These are phyloP conservation scores for Clivina fossor DNA, from an alignment of 2,888 invertebrate genomes.

Conservation along the genomic window DNA sequence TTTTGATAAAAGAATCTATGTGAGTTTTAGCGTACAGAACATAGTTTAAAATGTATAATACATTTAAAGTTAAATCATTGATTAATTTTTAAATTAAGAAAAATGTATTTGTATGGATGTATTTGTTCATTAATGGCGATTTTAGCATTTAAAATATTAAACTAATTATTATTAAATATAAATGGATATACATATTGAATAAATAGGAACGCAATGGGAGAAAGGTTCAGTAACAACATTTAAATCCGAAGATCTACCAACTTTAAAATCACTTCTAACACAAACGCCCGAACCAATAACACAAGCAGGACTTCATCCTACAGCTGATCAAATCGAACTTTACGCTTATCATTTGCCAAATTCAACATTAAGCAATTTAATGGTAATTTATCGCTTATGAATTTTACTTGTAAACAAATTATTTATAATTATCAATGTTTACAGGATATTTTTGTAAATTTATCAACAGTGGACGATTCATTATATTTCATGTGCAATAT, in stretches of 20 bases:
- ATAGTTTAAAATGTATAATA: too few species aligned
- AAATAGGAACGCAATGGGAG: conserved; percentile 49
- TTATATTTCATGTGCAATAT: conserved; percentile 97
- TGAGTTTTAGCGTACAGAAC: too few species aligned
- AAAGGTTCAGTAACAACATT: conserved; percentile 86
- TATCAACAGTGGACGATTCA: conserved; percentile 87
- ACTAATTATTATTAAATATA: too few species aligned
- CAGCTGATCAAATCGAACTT: conserved; percentile 96
- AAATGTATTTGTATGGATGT: too few species aligned
- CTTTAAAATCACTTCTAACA: conserved; percentile 69
- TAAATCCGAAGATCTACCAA: conserved; percentile 77
- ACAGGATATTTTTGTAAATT: conserved; percentile 91
- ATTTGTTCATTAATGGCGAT: too few species aligned
- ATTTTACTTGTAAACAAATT: conserved; percentile 16
- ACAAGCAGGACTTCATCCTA: conserved; percentile 93
- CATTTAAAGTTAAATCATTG: too few species aligned
- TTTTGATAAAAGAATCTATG: too few species aligned
- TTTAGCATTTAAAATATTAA: too few species aligned
- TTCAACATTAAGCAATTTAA: conserved; percentile 88
- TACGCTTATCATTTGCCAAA: conserved; percentile 96
- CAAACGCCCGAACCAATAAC: conserved; percentile 74
- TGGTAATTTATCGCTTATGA: conserved; percentile 60
- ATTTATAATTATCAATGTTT: conserved; percentile 42
- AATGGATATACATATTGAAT: too few species aligned
- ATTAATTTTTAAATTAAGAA: too few species aligned